Percentiles rank a stretch among this genome's conserved stretches.
Conservation (phyloP, 1,140 invertebrate species). For the Rhopalosiphum padi region DNA sequence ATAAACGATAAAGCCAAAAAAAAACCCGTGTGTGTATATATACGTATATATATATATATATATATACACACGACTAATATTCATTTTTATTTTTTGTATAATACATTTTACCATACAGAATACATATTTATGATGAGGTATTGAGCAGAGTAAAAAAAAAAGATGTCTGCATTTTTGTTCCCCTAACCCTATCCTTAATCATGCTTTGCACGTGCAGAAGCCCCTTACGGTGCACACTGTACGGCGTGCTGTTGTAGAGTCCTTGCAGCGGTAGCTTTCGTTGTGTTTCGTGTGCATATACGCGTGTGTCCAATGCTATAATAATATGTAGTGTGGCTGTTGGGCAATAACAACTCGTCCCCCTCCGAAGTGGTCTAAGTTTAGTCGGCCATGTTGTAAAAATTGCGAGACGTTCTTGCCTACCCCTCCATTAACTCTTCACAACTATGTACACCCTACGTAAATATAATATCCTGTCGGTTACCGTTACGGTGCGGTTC, state of each 20-base stretch:
- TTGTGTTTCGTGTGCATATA: neutral
- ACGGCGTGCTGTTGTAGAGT: neutral
- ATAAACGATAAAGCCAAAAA: neutral
- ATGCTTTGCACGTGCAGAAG: neutral
- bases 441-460: neutral
- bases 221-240: neutral
- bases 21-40: neutral
- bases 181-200: conserved; percentile 10
- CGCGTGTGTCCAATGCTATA: neutral
- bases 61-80: neutral
- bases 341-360: conserved; percentile 3
- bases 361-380: neutral
- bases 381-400: conserved; percentile 27
- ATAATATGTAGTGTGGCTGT: neutral
- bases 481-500: neutral
- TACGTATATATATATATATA: too few species aligned
- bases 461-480: conserved; percentile 2
- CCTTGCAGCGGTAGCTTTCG: neutral
- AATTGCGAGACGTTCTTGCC: neutral
- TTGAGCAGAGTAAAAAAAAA: neutral
- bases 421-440: neutral
- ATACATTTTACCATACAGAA: neutral
- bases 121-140: neutral
- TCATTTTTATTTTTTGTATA: neutral
- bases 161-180: neutral